Conservation (phyloP, 2,888 invertebrate genomes). For the Serripes groenlandicus region DNA sequence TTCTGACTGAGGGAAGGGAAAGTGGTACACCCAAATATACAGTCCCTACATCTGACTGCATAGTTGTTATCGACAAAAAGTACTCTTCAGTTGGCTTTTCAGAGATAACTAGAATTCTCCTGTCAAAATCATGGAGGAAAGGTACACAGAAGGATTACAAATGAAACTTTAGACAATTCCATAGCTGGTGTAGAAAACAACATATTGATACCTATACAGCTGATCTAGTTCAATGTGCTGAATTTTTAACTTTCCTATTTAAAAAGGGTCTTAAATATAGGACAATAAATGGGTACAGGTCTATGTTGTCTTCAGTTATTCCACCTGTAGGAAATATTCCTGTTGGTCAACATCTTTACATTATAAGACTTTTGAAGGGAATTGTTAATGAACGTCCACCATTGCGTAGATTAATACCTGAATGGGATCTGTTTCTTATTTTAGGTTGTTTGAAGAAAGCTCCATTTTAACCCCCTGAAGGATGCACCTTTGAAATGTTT, state of each 20-base stretch:
- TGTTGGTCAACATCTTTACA: neutral
- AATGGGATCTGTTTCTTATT: conserved; percentile 12
- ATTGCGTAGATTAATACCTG: conserved; percentile 1
- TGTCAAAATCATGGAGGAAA: conserved; percentile 23
- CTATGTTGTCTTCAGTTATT: conserved; percentile 34
- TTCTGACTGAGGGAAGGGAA: conserved; percentile 18
- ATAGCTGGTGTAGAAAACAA: conserved; percentile 35
- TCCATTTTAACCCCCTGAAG: neutral
- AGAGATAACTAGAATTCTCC: too few relatives aligned
- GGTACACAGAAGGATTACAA: too few relatives aligned
- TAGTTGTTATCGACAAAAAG: conserved; percentile 44
- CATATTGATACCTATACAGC: conserved; percentile 45
- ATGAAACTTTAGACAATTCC: conserved; percentile 41
- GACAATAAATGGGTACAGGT: conserved; percentile 44
- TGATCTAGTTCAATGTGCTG: conserved; percentile 36
- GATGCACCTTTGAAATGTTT: conserved; percentile 9
- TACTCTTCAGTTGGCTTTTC: too few relatives aligned
- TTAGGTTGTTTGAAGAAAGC: conserved; percentile 6
- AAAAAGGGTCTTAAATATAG: too few relatives aligned
- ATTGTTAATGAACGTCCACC: conserved; percentile 14
- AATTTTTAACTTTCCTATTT: conserved; percentile 25
- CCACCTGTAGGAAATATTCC: neutral
- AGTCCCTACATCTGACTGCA: conserved; percentile 28
- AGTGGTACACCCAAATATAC: too few relatives aligned
- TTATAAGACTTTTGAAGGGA: neutral